phyloP scores from a whole-genome alignment of 2,113 vertebrate genomes.

The Eurystomus gularis region DNA sequence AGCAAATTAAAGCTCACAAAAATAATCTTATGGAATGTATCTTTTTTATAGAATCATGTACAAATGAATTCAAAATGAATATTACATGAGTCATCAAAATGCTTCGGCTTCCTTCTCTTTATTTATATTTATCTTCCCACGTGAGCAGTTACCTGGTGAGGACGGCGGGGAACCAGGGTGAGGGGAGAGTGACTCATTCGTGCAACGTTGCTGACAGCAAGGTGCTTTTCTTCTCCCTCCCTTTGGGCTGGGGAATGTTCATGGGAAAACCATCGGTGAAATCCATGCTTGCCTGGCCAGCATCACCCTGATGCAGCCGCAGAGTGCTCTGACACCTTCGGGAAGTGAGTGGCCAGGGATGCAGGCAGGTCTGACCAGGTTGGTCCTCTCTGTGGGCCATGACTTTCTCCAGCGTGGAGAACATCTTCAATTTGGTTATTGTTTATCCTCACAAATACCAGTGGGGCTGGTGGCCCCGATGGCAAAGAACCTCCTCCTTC shows the following conservation, averaged over 20 bases:
- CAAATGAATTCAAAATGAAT: conserved; percentile 60
- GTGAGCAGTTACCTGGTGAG: background rate
- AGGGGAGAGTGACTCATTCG: background rate
- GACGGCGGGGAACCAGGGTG: background rate
- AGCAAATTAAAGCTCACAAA: conserved; percentile 44
- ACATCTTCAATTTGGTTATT: background rate
- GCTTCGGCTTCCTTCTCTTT: conserved; percentile 39
- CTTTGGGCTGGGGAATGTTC: background rate
- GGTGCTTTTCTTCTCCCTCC: background rate
- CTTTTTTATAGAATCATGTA: conserved; percentile 27
- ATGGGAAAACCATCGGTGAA: background rate
- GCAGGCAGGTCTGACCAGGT: accelerated
- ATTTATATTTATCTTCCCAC: conserved; percentile 51
- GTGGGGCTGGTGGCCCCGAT: background rate
- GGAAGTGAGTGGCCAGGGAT: background rate
- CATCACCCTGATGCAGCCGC: no score
- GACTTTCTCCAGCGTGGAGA: background rate
- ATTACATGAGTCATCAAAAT: conserved; percentile 57
- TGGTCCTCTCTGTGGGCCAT: accelerated
- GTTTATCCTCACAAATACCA: background rate
- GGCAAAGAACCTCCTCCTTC: background rate
- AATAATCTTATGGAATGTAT: conserved; percentile 40
- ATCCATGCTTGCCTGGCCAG: no score
- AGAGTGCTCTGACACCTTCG: accelerated
- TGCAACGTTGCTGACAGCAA: background rate